Evolutionary conservation across 2,888 invertebrate genomes (phyloP).

Genomic region (Pycnomerus fuliginosus): DNA sequence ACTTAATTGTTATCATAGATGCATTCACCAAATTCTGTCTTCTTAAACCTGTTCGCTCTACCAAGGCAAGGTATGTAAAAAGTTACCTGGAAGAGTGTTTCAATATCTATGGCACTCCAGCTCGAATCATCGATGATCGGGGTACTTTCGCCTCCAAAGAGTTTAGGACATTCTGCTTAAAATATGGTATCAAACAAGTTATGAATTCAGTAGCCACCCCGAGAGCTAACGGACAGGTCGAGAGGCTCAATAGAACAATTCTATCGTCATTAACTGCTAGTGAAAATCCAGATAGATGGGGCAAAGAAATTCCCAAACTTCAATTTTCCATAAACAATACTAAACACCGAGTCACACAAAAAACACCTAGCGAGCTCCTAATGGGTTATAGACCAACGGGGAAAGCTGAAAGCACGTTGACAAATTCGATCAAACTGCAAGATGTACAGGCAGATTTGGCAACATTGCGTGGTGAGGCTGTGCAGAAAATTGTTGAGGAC

Average conservation of each 20-base stretch:
- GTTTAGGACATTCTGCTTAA: constrained; percentile 3
- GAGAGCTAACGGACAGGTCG: constrained; percentile 31
- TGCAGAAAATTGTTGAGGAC: neutral
- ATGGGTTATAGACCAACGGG: constrained; percentile 2
- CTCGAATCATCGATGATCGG: constrained; percentile 4
- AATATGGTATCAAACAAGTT: constrained; percentile 21
- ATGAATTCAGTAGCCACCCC: constrained; percentile 29
- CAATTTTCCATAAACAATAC: constrained; percentile 10
- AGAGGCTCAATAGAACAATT: constrained; percentile 29
- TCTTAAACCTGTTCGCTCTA: constrained; percentile 6
- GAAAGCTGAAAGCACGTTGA: constrained; percentile 15
- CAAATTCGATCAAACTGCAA: too few species aligned
- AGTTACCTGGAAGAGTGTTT: constrained; percentile 8
- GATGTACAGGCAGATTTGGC: constrained; percentile 3
- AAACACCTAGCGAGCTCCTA: constrained; percentile 6
- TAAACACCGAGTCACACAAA: constrained; percentile 2
- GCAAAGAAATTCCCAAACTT: neutral
- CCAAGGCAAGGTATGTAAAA: constrained; percentile 6
- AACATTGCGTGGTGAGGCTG: constrained; percentile 1
- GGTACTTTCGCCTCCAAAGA: constrained; percentile 2
- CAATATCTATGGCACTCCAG: constrained; percentile 7
- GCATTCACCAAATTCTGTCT: constrained; percentile 21
- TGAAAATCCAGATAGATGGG: constrained; percentile 2
- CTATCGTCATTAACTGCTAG: constrained; percentile 34
- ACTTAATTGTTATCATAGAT: constrained; percentile 45